Evolutionary conservation across 2,797 vertebrate species (phyloP), one percentile per base, ranked within the genome.

Genomic region (Acrossocheilus fasciatus): DNA sequence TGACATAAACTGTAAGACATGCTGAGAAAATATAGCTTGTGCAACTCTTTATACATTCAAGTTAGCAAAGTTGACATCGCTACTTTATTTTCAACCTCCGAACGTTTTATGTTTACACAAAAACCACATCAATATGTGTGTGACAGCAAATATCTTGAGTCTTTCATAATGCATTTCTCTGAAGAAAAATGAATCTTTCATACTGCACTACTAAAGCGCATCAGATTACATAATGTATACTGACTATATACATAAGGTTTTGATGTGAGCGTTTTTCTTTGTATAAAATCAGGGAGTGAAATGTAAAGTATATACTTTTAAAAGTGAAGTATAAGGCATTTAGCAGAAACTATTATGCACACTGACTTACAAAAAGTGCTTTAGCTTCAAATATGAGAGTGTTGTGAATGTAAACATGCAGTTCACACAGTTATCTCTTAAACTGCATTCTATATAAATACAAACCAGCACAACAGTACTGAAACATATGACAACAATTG

Each of bases 101-200:
- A 79, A 34, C 26, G 1, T 76, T 69, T 78, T 57, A 57, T 70
- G 36, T 79, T 85, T 79, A 62, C 76, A 85, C 75, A 80, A 62
- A 80, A 85, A 79, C 0, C 15, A 72, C 83, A 73, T 80, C 20
- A 72, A 36, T 73, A 80, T 9, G 26, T 62, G 7, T 47, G 11
- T 64, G 76, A 50, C 20, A 45, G 68, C 50, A 85, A 80, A 80
- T 64, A 62, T 80, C 84, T 85, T 30, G 52, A 84, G n/a, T 80
- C 50, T 73, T 80, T 80, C 20, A 85, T 50, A 85, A 80, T 80
- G 84, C 39, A 72, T 39, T 20, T 59, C 26, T 72, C 66, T 47
- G 11, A 59, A 72, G 52, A 80, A 84, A 75, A 77, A 73, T 39
- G 14, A 39, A 80, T 72, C 50, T 85, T 80, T 73, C n/a, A 80